Evolutionary conservation across 1,140 invertebrate genomes (phyloP), one percentile per base, ranked within the genome.

Genomic region (Zelostemma sp.): DNA sequence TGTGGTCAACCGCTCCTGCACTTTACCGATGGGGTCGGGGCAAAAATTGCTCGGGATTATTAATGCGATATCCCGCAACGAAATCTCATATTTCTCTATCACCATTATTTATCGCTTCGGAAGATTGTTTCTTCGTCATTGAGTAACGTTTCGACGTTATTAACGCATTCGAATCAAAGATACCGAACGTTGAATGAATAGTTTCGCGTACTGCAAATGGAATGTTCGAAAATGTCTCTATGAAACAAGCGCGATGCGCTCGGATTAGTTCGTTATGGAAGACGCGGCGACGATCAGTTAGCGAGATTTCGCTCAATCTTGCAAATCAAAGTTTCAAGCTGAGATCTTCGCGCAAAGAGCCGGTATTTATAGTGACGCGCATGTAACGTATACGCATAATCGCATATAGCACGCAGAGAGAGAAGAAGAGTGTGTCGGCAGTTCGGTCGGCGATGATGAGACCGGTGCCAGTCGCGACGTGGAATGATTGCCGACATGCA

Each of bases 401-500:
- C 47, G 43, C 45, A 64, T 64, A 56, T 50, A 69, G 56, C 40
- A 47, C 33, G 38, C n/a, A 60, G 61, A 70, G 40, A 65, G 61
- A 69, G 67, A 64, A 57, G 28, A 48, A 59, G 53, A 47, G 68
- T 35, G 47, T 54, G 67, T 62, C 64, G 67, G 66, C 67, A 68
- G 72, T 73, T 73, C 40, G 45, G 61, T 59, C 56, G 56, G 56
- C 47, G 61, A 71, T 64, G 75, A 77, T 56, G 68, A 73, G 65
- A 49, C 35, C 57, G 68, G 51, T 73, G 54, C 53, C 31, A 68
- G 43, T 63, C 48, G 35, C 47, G 72, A 79, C 70, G 68, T 70
- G 60, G 64, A 79, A 73, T 71, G 71, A 79, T 77, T 38, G 73
- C 45, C 41, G 53, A 61, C 65, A 67, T 76, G 61, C 59, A 72